Percentiles rank a stretch among this genome's conserved stretches.
phyloP scores from a whole-genome alignment of 2,888 invertebrate genomes.

The Limnephilus rhombicus region DNA sequence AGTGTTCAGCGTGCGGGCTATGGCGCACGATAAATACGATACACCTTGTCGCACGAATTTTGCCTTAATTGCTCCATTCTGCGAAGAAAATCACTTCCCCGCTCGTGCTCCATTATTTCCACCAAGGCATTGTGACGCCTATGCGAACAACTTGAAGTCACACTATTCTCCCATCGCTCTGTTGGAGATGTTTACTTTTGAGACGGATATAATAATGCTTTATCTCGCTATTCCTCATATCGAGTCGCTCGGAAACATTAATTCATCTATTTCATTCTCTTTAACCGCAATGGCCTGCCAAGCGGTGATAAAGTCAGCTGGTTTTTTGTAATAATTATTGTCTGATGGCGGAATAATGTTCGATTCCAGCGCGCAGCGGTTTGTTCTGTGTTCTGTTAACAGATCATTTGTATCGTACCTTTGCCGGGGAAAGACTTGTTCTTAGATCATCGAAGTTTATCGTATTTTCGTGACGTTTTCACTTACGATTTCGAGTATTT shows the following conservation, averaged over 20 bases:
- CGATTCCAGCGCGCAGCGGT: conserved; percentile 23
- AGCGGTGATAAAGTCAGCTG: conserved; percentile 56
- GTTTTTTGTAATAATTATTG: conserved; percentile 48
- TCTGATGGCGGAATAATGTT: conserved; percentile 23
- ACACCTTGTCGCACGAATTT: conserved; percentile 45
- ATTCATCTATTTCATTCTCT: conserved; percentile 43
- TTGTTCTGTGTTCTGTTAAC: conserved; percentile 27
- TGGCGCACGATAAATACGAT: conserved; percentile 23
- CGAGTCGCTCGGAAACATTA: conserved; percentile 44
- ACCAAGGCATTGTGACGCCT: not conserved
- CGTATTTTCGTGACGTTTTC: conserved; percentile 8
- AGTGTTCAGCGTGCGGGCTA: not conserved
- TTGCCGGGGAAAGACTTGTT: conserved; percentile 25
- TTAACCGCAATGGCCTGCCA: conserved; percentile 59
- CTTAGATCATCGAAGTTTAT: not conserved
- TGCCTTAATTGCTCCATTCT: conserved; percentile 29
- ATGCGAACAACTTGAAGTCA: not conserved
- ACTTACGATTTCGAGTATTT: conserved; percentile 7
- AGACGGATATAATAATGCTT: not conserved
- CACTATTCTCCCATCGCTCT: not conserved
- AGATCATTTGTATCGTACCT: conserved; percentile 37
- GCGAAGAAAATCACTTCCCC: not conserved
- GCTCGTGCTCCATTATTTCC: conserved; percentile 20
- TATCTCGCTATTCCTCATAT: conserved; percentile 13
- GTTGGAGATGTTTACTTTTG: conserved; percentile 15